Evolutionary conservation across 2,797 vertebrate species (phyloP).

Genomic region (Harpagifer antarcticus): DNA sequence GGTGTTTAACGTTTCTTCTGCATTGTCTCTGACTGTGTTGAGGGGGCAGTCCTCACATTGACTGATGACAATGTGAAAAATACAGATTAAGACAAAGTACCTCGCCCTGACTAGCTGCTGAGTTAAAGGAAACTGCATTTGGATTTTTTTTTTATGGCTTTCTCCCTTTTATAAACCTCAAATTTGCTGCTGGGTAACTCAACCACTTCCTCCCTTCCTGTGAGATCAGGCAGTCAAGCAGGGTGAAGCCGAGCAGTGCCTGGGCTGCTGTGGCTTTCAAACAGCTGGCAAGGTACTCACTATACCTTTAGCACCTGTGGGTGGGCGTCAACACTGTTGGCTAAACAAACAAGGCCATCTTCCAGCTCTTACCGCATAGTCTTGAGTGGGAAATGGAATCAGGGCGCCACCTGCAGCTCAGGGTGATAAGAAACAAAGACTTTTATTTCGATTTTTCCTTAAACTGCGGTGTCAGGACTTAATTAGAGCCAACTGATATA

Average conservation of each 20-base stretch:
- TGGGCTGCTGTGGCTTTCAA: conserved; percentile 70
- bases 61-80: conserved; percentile 42
- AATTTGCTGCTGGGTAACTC: conserved; percentile 81
- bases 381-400: conserved; percentile 11
- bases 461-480: not conserved
- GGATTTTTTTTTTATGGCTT: conserved; percentile 55
- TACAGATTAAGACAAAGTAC: conserved; percentile 36
- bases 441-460: not conserved
- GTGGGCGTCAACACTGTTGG: conserved; percentile 77
- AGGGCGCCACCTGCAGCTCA: conserved; percentile 58
- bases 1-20: not conserved
- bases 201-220: conserved; percentile 82
- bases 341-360: conserved; percentile 73
- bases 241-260: conserved; percentile 68
- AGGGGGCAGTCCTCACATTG: conserved; percentile 1
- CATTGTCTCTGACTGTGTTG: conserved; percentile 15
- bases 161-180: conserved; percentile 79
- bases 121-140: conserved; percentile 66
- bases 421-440: conserved; percentile 37
- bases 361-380: conserved; percentile 59
- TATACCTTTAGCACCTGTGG: conserved; percentile 81
- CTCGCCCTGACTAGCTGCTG: conserved; percentile 36
- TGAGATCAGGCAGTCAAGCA: conserved; percentile 76
- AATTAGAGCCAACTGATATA: not conserved
- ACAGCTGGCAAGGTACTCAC: conserved; percentile 73